Evolutionary conservation across 2,797 vertebrate species (phyloP).

Genomic region (Oreochromis mossambicus): DNA sequence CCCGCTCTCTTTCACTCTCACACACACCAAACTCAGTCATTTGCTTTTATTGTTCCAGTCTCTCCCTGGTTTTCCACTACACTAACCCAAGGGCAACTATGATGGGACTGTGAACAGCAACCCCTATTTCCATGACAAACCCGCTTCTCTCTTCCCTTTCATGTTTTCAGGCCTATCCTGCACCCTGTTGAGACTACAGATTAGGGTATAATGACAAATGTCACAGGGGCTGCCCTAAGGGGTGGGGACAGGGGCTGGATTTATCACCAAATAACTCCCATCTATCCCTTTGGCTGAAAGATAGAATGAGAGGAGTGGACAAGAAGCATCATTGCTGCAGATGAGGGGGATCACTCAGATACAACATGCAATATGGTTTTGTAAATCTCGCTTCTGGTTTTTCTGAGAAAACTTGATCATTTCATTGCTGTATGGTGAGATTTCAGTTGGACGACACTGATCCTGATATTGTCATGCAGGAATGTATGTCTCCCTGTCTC

Average conservation of each 20-base stretch:
- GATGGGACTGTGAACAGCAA: constrained; percentile 13
- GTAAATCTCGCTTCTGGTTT: neutral
- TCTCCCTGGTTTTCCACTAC: constrained; percentile 28
- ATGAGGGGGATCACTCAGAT: neutral
- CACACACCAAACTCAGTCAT: neutral
- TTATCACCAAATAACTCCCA: constrained; percentile 5
- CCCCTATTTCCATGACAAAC: constrained; percentile 40
- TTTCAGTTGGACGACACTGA: neutral
- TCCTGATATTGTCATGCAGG: neutral
- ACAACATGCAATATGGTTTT: neutral
- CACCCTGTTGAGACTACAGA: constrained; percentile 57
- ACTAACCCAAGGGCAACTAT: constrained; percentile 51
- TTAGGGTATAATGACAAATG: constrained; percentile 57
- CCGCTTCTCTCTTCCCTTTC: constrained; percentile 56
- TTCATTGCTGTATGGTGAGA: neutral
- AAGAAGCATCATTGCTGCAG: neutral
- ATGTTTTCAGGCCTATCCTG: constrained; percentile 30
- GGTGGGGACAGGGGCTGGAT: neutral
- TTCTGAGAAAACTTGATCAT: neutral
- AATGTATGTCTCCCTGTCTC: constrained; percentile 3
- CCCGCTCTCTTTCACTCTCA: neutral
- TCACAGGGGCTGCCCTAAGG: constrained; percentile 26
- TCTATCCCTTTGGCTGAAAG: constrained; percentile 12
- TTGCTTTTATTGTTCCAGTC: constrained; percentile 25
- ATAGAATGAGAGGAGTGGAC: neutral